Conservation (phyloP, 2,888 invertebrate species). For the Lydus trimaculatus region DNA sequence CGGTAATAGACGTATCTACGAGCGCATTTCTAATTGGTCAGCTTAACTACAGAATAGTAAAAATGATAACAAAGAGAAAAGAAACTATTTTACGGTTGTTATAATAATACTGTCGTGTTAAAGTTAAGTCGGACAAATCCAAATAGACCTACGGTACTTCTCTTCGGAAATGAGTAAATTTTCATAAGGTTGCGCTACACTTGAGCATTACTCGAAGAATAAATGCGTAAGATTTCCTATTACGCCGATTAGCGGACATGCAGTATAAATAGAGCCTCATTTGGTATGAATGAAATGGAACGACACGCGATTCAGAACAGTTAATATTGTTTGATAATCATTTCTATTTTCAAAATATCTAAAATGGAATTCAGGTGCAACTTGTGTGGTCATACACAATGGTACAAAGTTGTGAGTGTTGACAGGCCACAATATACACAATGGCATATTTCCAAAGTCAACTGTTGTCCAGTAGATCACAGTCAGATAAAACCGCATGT, state of each 20-base stretch:
- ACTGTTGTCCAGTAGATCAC: conserved; percentile 4
- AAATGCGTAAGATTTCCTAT: no score
- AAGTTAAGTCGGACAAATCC: no score
- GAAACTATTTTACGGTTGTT: no score
- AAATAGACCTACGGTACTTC: no score
- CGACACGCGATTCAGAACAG: not conserved
- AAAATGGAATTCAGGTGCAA: not conserved
- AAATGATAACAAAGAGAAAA: no score
- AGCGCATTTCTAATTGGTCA: no score
- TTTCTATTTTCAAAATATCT: not conserved
- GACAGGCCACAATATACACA: not conserved
- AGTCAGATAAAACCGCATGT: not conserved
- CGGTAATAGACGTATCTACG: not conserved
- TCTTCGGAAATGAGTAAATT: no score
- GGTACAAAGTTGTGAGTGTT: not conserved
- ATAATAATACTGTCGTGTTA: no score
- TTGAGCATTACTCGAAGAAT: no score
- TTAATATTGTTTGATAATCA: not conserved
- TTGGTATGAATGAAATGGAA: not conserved
- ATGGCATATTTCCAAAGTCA: conserved; percentile 7
- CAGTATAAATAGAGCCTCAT: not conserved
- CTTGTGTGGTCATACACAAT: conserved; percentile 2
- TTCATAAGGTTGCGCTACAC: no score
- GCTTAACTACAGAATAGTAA: no score
- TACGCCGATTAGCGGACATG: no score